Evolutionary conservation across 2,797 vertebrate species (phyloP).

Genomic region (Eulemur albifrons): DNA sequence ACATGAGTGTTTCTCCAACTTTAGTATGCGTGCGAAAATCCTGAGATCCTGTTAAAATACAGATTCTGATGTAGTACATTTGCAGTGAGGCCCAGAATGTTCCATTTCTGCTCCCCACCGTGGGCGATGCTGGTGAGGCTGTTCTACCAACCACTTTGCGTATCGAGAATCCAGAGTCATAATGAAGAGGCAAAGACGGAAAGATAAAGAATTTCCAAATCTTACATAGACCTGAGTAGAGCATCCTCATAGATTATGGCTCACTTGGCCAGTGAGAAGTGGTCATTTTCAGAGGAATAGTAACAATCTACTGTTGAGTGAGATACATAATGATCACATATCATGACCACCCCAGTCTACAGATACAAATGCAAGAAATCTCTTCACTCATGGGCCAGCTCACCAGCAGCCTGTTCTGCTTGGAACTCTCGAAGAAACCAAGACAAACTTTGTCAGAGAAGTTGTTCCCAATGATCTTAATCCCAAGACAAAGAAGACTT

Average conservation of each 20-base stretch:
- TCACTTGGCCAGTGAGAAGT: background rate
- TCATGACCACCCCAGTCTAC: background rate
- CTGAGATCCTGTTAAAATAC: background rate
- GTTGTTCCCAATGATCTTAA: background rate
- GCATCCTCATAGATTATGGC: background rate
- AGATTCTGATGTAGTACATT: background rate
- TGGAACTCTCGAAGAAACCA: background rate
- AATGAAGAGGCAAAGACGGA: background rate
- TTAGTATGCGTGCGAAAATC: fast-evolving
- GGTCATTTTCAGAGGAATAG: background rate
- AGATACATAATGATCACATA: background rate
- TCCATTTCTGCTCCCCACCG: background rate
- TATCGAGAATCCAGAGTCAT: background rate
- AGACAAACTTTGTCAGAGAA: background rate
- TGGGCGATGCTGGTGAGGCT: background rate
- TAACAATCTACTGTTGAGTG: background rate
- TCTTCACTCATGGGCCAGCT: background rate
- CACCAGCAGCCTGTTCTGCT: background rate
- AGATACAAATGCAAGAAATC: background rate
- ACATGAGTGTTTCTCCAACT: background rate
- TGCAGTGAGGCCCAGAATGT: background rate
- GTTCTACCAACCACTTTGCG: background rate
- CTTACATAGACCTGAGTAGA: background rate
- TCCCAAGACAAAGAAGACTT: background rate
- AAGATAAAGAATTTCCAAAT: background rate